phyloP scores from a whole-genome alignment of 2,113 vertebrate genomes.

The Sitta europaea region DNA sequence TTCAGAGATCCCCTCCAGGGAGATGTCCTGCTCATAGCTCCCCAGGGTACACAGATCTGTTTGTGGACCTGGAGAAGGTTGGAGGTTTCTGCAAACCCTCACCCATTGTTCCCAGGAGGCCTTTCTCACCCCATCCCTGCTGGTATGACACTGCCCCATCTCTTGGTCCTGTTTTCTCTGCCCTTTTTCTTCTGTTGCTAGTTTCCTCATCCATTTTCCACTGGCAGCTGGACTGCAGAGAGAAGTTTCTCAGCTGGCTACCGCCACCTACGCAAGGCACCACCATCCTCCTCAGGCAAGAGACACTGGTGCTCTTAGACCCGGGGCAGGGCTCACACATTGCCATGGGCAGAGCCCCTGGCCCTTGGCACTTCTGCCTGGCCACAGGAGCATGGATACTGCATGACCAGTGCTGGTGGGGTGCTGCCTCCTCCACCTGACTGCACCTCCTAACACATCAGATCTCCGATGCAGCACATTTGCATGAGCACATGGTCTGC shows the following conservation, averaged over 20 bases:
- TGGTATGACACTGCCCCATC: background rate
- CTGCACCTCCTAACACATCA: background rate
- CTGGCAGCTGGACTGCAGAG: background rate
- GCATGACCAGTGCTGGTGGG: background rate
- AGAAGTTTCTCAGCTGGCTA: background rate
- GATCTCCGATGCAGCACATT: background rate
- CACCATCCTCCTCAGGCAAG: background rate
- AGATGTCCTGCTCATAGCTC: background rate
- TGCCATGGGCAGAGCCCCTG: background rate
- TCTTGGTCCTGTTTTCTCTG: background rate
- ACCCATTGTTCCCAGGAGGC: background rate
- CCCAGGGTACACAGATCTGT: background rate
- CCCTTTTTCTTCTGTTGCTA: background rate
- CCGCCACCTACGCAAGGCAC: background rate
- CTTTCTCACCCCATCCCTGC: background rate
- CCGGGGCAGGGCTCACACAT: background rate
- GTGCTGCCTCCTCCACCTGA: background rate
- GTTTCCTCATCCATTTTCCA: background rate
- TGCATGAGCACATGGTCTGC: background rate
- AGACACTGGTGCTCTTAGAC: background rate
- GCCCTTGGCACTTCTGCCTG: background rate
- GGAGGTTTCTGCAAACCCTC: background rate
- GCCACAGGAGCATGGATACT: background rate
- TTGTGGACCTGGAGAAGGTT: background rate
- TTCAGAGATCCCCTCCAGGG: background rate